Base-by-base conservation (phyloP, 1,140 invertebrate genomes). In the Odontomachus brunneus region DNA sequence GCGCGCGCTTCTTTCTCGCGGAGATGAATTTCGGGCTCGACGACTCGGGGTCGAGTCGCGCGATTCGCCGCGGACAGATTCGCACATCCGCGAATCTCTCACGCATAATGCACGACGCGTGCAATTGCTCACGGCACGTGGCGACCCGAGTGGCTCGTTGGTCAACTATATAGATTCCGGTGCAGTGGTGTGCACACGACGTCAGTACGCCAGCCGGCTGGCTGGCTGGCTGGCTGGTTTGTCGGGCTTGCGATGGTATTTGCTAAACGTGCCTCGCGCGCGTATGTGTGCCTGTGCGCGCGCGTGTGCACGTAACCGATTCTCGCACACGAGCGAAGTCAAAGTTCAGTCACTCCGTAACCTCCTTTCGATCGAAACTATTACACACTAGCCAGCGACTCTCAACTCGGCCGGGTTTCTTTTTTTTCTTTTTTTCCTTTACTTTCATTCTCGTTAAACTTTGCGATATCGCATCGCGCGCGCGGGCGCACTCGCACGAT, bases 301-400 rank as follows among this genome's bases (percentile, higher is more conserved):
- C 55, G 66, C 38, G 38, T 74, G 73, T 62, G 83, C 84, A 82
- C 82, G 71, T 84, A 78, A 86, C 57, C 55, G 81, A 71, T 74
- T 57, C 83, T 62, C 90, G 85, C 88, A 89, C 90, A 91, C 91
- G 69, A 89, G 60, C 87, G 60, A 89, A 90, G 86, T 84, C 88
- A 94, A 92, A 94, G 93, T 94, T 94, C 93, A 94, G 90, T 94
- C 93, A 94, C 93, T 94, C 91, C 90, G 91, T 94, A 94, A 94
- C 93, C 93, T 94, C 93, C 93, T 94, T 94, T 94, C 93, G 90
- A 94, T 94, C 93, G 93, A 94, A 94, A 94, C 93, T 94, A 94
- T 94, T 94, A 94, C 93, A 94, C 93, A 93, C 92, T 93, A 92
- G 89, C 69, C 93, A 94, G 93, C 91, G 93, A 88, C 78, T 93